Evolutionary conservation across 1,140 invertebrate species (phyloP).

Genomic region (Acromyrmex heyeri): DNA sequence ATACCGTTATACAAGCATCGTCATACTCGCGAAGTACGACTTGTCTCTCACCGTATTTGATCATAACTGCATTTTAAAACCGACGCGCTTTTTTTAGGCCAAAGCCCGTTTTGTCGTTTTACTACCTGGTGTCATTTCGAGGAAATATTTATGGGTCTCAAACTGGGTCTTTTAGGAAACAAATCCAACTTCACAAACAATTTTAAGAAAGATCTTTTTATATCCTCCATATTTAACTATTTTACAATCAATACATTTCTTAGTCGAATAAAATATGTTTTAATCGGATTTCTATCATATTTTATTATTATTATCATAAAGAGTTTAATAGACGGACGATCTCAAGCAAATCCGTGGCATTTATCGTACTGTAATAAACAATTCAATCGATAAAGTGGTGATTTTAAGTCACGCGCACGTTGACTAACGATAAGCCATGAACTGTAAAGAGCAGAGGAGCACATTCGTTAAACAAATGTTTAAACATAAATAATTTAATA

Average conservation of each 20-base stretch:
- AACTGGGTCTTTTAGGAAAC: not conserved
- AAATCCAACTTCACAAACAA: not conserved
- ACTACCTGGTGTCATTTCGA: not conserved
- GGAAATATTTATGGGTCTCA: not conserved
- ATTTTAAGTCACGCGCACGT: not conserved
- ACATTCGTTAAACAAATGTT: conserved; percentile 13
- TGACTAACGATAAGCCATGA: not conserved
- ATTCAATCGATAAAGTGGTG: not conserved
- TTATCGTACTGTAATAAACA: not conserved
- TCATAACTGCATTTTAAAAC: conserved; percentile 53
- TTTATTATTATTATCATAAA: not conserved
- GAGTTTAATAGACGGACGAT: conserved; percentile 12
- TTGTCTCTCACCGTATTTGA: conserved; percentile 43
- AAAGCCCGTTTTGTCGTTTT: conserved; percentile 3
- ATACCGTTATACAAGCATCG: conserved; percentile 69
- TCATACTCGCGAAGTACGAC: conserved; percentile 27
- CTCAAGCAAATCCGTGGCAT: not conserved
- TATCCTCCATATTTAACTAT: not conserved
- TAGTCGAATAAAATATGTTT: not conserved
- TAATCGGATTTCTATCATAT: not conserved
- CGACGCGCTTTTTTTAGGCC: not conserved
- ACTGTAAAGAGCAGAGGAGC: not conserved
- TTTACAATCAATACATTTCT: not conserved
- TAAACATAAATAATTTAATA: not conserved
- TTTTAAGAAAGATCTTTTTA: not conserved